Evolutionary conservation across 1,140 invertebrate genomes (phyloP), one percentile per base, ranked within the genome.

Genomic region (Zaprionus taronus): DNA sequence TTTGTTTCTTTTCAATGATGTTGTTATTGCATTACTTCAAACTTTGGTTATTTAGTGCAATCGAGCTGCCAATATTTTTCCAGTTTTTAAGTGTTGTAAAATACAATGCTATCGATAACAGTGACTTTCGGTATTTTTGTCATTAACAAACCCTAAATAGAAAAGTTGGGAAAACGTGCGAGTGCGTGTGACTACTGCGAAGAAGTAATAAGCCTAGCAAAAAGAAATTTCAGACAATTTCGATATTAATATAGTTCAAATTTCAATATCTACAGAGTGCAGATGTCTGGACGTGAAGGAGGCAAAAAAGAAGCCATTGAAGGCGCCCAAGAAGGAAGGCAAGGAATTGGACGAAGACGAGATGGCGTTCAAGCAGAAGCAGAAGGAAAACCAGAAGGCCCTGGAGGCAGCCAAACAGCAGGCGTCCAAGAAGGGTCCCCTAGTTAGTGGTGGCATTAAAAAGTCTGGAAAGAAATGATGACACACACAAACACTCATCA

Each of bases 281-380:
- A 34, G 15, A 97, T 97, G 97, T 96, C 96, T 89, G 95, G 96
- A 67, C 95, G 96, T 80, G 96, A 97, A 93, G 97, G 97, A 93
- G 97, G 97, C 61, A 98, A 98, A 84, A n/a, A 98, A 98, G 92
- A 98, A 98, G 92, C 97, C 97, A 14, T 92, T 98, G 74, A 98
- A 98, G 93, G 95, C 96, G 17, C 97, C 97, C 0, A 98, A 98
- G 93, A 98, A 98, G 90, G 94, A 96, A 22, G 66, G 92, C 0
- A 96, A 95, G 76, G 96, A 97, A 7, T 4, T 97, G 65, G 97
- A 97, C 81, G 97, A 97, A 0, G 95, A 97, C 57, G 96, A 97
- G 63, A 0, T 96, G n/a, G 96, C 93, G 49, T 95, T 93, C 93
- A 97, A 96, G 93, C 96, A 95, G 79, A 98, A 95, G 93, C 93